phyloP scores from a whole-genome alignment of 2,888 invertebrate genomes.

The Drosophila rellima region DNA sequence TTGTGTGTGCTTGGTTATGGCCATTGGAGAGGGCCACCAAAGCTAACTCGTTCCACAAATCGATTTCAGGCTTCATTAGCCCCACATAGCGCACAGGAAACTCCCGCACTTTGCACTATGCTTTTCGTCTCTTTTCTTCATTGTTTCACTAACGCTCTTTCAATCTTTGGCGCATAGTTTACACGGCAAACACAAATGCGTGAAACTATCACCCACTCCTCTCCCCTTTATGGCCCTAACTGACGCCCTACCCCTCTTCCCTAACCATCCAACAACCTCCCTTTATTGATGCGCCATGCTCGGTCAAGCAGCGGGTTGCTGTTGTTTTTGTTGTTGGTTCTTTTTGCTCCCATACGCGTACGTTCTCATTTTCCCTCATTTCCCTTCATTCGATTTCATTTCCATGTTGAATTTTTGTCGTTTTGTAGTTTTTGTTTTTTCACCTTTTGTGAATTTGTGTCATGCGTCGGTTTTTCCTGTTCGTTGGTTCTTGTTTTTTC shows the following conservation, averaged over 20 bases:
- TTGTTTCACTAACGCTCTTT: constrained; percentile 26
- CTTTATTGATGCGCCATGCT: constrained; percentile 65
- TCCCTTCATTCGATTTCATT: constrained; percentile 71
- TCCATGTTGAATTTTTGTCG: constrained; percentile 69
- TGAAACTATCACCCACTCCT: constrained; percentile 47
- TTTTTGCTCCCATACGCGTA: constrained; percentile 34
- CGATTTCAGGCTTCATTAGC: constrained; percentile 84
- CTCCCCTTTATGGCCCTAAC: constrained; percentile 11
- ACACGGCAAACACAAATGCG: constrained; percentile 70
- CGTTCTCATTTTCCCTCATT: constrained; percentile 58
- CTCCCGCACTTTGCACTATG: constrained; percentile 69
- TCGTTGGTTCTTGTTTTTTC: constrained; percentile 33
- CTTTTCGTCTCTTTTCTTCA: constrained; percentile 55
- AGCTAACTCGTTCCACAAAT: constrained; percentile 56
- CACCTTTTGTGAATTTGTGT: constrained; percentile 77
- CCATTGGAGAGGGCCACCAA: background rate
- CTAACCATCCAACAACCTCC: background rate
- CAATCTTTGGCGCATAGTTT: constrained; percentile 48
- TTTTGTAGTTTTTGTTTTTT: constrained; percentile 44
- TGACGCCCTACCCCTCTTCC: background rate
- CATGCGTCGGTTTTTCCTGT: constrained; percentile 69
- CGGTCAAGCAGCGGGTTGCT: constrained; percentile 66
- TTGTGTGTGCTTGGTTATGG: background rate
- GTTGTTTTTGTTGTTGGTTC: constrained; percentile 27
- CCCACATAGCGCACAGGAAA: constrained; percentile 71